Conservation (phyloP, 1,140 invertebrate species). For the Ladona fulva region DNA sequence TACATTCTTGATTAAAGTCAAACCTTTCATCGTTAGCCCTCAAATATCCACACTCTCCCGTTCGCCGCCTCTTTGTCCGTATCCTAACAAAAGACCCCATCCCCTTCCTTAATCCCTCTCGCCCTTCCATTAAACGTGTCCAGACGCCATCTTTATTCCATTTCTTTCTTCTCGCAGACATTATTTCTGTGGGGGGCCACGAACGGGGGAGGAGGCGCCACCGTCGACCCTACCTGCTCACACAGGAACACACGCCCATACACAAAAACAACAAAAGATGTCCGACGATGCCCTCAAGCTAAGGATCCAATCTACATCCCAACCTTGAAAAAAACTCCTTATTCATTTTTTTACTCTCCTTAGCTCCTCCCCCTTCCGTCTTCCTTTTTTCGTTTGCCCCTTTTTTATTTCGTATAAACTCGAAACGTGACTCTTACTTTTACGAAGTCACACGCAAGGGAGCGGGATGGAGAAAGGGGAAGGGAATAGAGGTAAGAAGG, state of each 20-base stretch:
- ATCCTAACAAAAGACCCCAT: too few relatives aligned
- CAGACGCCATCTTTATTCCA: neutral
- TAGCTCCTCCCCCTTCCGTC: neutral
- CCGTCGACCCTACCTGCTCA: neutral
- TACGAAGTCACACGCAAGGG: neutral
- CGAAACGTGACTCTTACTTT: conserved; percentile 1
- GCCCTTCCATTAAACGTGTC: too few relatives aligned
- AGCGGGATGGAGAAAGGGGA: neutral
- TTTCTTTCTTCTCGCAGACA: neutral
- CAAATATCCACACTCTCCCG: too few relatives aligned
- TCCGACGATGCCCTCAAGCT: neutral
- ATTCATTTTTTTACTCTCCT: neutral
- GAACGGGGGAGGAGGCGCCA: neutral
- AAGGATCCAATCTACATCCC: conserved; percentile 8
- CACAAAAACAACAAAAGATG: conserved; percentile 7
- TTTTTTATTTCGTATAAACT: neutral
- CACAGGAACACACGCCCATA: neutral
- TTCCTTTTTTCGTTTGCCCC: neutral
- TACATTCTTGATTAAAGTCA: too few relatives aligned
- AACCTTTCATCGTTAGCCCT: too few relatives aligned
- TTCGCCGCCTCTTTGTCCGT: too few relatives aligned
- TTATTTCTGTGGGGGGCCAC: neutral
- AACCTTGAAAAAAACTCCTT: neutral
- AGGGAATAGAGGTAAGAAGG: neutral
- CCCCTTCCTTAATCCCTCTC: too few relatives aligned